Evolutionary conservation across 2,888 invertebrate species (phyloP).

Genomic region (Pedicia rivosa): DNA sequence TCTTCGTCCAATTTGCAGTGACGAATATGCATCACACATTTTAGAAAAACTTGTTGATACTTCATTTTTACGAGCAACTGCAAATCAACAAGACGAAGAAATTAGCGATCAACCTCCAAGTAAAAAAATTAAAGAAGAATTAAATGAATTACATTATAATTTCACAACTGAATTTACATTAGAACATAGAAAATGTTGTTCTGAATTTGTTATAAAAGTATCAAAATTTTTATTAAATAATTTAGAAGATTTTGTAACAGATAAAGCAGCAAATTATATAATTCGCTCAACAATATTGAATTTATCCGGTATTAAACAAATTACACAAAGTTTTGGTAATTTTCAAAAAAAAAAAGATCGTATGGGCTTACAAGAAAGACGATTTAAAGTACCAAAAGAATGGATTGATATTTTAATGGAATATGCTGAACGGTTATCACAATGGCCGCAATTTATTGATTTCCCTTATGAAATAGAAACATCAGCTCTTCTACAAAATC

Average conservation of each 20-base stretch:
- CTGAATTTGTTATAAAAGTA: slow-evolving; percentile 49
- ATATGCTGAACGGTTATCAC: slow-evolving; percentile 42
- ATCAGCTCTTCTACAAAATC: slow-evolving; percentile 52
- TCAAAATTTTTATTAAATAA: slow-evolving; percentile 67
- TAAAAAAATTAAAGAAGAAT: slow-evolving; percentile 20
- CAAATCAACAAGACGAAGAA: slow-evolving; percentile 9
- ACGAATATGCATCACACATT: slow-evolving; percentile 66
- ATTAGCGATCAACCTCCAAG: slow-evolving; percentile 17
- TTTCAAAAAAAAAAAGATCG: too few species aligned
- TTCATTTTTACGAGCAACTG: slow-evolving; percentile 22
- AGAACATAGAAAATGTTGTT: slow-evolving; percentile 38
- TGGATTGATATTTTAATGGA: slow-evolving; percentile 46
- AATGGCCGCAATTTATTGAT: slow-evolving; percentile 66
- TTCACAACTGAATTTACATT: slow-evolving; percentile 25
- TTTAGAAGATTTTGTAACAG: slow-evolving; percentile 68
- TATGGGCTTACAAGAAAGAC: slow-evolving; percentile 18
- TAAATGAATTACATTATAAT: slow-evolving; percentile 23
- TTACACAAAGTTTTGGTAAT: too few species aligned
- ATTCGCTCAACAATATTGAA: slow-evolving; percentile 54
- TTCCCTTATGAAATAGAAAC: slow-evolving; percentile 51
- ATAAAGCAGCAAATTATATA: slow-evolving; percentile 60
- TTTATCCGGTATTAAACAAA: slow-evolving; percentile 50
- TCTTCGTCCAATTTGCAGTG: slow-evolving; percentile 52
- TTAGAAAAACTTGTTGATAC: slow-evolving; percentile 44
- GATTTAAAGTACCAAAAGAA: slow-evolving; percentile 36